These are phyloP conservation scores for Orgyia antiqua DNA, from an alignment of 2,888 invertebrate species.

Conservation along the genomic window DNA sequence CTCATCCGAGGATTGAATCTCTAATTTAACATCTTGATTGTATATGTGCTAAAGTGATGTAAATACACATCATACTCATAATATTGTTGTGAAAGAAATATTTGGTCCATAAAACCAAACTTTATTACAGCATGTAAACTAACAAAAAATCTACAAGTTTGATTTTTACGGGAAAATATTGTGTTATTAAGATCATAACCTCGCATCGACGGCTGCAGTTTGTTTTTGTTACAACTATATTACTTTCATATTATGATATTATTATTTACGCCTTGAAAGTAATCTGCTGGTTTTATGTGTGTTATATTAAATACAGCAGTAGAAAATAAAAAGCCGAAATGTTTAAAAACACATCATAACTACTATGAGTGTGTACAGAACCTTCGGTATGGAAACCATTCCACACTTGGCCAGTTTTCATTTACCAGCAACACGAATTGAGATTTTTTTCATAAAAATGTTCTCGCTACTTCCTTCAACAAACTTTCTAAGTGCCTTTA, in stretches of 20 bases:
- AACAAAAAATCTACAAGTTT: conserved; percentile 9
- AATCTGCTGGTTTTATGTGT: too few species aligned
- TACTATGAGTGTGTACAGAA: too few species aligned
- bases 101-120: conserved; percentile 3
- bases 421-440: conserved; percentile 66
- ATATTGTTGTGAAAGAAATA: too few species aligned
- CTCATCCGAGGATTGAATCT: too few species aligned
- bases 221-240: conserved; percentile 5
- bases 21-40: conserved; percentile 1
- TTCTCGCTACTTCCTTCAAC: conserved; percentile 69
- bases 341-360: too few species aligned
- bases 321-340: too few species aligned
- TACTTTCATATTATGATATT: conserved; percentile 2
- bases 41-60: conserved; percentile 2
- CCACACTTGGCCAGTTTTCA: neutral
- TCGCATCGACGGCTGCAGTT: conserved; percentile 6
- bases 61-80: conserved; percentile 3
- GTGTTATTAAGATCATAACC: conserved; percentile 16
- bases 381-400: neutral
- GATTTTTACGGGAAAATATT: conserved; percentile 10
- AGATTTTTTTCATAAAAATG: conserved; percentile 66
- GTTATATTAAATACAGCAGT: too few species aligned
- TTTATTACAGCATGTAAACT: conserved; percentile 16
- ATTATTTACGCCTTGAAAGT: conserved; percentile 1
- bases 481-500: conserved; percentile 75